Evolutionary conservation across 2,113 vertebrate genomes (phyloP).

Genomic region (Ranitomeya imitator): DNA sequence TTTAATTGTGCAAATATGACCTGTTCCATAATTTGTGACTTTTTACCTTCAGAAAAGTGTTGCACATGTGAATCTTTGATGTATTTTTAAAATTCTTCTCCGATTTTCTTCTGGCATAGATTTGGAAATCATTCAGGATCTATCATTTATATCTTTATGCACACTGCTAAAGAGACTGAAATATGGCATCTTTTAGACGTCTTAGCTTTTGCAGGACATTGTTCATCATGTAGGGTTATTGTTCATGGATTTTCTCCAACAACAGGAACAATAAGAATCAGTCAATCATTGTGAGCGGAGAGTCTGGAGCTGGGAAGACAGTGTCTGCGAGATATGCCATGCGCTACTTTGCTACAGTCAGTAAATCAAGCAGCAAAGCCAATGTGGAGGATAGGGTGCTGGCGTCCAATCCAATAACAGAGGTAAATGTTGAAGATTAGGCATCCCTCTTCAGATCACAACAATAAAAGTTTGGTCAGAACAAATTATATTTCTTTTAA

Average conservation of each 20-base stretch:
- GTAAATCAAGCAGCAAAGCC: constrained; percentile 87
- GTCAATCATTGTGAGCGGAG: constrained; percentile 96
- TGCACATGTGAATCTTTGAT: too few relatives aligned
- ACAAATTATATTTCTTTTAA: background rate
- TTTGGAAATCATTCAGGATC: background rate
- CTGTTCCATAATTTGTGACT: too few relatives aligned
- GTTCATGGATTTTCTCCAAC: constrained; percentile 28
- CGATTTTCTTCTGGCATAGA: background rate
- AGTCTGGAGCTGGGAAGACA: constrained; percentile 96
- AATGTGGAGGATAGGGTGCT: constrained; percentile 92
- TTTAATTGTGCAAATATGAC: too few relatives aligned
- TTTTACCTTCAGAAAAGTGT: too few relatives aligned
- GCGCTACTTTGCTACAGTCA: constrained; percentile 96
- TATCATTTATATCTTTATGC: background rate
- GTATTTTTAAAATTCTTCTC: background rate
- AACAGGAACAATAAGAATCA: constrained; percentile 90
- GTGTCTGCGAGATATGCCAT: constrained; percentile 95
- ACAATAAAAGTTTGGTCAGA: background rate
- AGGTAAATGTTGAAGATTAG: constrained; percentile 71
- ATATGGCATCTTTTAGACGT: background rate
- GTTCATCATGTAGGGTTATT: background rate
- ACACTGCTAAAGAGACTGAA: background rate
- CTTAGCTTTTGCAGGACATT: background rate
- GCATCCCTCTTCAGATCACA: background rate
- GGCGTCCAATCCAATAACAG: constrained; percentile 93